These are phyloP conservation scores for Oophaga pumilio DNA, from an alignment of 2,113 vertebrate species.

Conservation along the genomic window DNA sequence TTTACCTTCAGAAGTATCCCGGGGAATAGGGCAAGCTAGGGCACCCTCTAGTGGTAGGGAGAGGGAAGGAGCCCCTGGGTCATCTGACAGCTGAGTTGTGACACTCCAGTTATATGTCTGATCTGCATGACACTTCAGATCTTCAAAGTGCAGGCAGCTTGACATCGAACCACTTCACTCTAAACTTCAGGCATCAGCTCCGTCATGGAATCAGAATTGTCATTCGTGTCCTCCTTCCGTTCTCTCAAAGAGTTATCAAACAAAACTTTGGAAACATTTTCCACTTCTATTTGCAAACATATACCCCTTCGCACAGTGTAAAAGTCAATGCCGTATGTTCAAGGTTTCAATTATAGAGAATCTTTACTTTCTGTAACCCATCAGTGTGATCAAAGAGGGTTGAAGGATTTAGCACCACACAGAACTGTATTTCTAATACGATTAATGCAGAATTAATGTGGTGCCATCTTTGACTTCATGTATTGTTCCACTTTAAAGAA, in stretches of 20 bases:
- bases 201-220: too few species aligned
- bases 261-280: not conserved
- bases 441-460: constrained; percentile 75
- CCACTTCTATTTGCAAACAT: not conserved
- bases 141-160: not conserved
- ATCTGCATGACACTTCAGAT: too few species aligned
- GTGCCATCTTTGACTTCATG: constrained; percentile 73
- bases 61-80: too few species aligned
- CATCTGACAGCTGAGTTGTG: too few species aligned
- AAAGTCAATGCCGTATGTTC: not conserved
- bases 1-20: too few species aligned
- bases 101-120: too few species aligned
- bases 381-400: constrained; percentile 76
- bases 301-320: not conserved
- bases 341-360: constrained; percentile 62
- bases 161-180: not conserved
- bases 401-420: constrained; percentile 71
- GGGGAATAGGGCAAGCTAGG: too few species aligned
- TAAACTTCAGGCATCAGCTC: not conserved
- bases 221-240: not conserved
- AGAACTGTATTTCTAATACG: constrained; percentile 74
- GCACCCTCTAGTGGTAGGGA: too few species aligned
- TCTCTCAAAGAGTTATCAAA: not conserved
- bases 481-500: constrained; percentile 74
- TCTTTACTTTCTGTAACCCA: constrained; percentile 66